Conservation (phyloP, 1,140 invertebrate species). For the Drosophila pectinifera region DNA sequence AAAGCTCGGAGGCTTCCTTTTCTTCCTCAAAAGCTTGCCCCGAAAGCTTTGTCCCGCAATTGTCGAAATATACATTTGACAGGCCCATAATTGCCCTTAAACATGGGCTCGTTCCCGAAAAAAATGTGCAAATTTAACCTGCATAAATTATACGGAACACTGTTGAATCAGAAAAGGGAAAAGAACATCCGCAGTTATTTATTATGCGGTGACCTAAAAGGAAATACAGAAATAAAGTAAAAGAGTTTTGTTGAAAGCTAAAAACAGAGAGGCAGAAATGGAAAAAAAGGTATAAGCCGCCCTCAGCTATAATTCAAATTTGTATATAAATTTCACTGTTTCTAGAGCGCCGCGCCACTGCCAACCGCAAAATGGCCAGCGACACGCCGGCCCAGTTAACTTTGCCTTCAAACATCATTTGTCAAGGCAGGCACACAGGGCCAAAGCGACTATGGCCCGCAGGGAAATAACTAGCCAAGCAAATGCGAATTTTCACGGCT, state of each 20-base stretch:
- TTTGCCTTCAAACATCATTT: conserved; percentile 66
- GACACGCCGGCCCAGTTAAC: conserved; percentile 59
- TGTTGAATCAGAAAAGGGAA: conserved; percentile 32
- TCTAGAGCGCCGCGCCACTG: not conserved
- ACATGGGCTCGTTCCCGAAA: conserved; percentile 25
- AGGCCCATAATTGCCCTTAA: conserved; percentile 44
- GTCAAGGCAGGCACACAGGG: conserved; percentile 41
- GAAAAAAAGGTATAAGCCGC: conserved; percentile 38
- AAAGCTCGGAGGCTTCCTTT: conserved; percentile 15
- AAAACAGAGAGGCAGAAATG: conserved; percentile 20
- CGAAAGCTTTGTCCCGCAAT: conserved; percentile 37
- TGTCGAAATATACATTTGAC: conserved; percentile 54
- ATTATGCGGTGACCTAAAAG: conserved; percentile 59
- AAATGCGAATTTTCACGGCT: conserved; percentile 54
- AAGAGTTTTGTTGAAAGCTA: conserved; percentile 65
- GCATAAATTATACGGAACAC: conserved; percentile 65
- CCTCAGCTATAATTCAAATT: conserved; percentile 69
- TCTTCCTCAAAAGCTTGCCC: conserved; percentile 29
- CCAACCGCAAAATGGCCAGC: conserved; percentile 38
- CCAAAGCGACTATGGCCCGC: conserved; percentile 16
- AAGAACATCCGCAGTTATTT: conserved; percentile 67
- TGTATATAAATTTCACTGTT: conserved; percentile 59
- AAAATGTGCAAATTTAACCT: conserved; percentile 50
- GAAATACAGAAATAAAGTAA: conserved; percentile 34
- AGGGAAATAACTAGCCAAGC: conserved; percentile 33